Percentiles rank a stretch among this genome's conserved stretches.
These are phyloP conservation scores for Malacoraja senta DNA, from an alignment of 2,797 vertebrate species.

Conservation along the genomic window DNA sequence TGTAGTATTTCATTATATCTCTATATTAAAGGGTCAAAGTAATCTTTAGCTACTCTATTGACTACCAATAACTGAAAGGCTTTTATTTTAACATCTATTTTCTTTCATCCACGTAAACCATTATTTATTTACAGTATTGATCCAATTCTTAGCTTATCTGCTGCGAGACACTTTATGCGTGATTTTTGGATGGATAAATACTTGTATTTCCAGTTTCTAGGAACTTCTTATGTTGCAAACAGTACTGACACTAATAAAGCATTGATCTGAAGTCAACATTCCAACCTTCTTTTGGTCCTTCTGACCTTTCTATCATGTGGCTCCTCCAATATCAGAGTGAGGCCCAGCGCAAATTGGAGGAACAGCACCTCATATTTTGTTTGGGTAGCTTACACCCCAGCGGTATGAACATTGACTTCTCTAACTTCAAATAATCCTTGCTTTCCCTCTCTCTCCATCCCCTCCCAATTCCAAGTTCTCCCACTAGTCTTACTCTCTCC, in stretches of 20 bases:
- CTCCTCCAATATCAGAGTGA: too few species aligned
- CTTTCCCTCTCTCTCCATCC: too few species aligned
- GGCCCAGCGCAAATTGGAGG: too few species aligned
- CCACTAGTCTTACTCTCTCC: too few species aligned
- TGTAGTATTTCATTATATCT: neutral
- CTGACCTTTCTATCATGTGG: too few species aligned
- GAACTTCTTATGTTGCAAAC: neutral
- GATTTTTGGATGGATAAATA: neutral
- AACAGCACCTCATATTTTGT: too few species aligned
- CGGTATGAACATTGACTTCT: too few species aligned
- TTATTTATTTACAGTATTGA: neutral
- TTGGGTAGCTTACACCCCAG: too few species aligned
- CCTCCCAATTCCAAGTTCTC: too few species aligned
- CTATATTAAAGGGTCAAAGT: neutral
- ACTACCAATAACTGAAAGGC: neutral
- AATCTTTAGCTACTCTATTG: neutral
- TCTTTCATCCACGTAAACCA: neutral
- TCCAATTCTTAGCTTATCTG: neutral
- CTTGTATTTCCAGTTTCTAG: neutral
- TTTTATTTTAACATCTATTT: too few species aligned
- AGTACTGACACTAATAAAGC: neutral
- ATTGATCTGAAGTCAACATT: neutral
- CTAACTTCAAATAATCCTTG: too few species aligned
- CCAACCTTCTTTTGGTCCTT: neutral
- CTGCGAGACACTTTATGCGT: neutral